Base-by-base conservation (phyloP, 1,140 invertebrate genomes). In the Mizuhopecten yessoensis region DNA sequence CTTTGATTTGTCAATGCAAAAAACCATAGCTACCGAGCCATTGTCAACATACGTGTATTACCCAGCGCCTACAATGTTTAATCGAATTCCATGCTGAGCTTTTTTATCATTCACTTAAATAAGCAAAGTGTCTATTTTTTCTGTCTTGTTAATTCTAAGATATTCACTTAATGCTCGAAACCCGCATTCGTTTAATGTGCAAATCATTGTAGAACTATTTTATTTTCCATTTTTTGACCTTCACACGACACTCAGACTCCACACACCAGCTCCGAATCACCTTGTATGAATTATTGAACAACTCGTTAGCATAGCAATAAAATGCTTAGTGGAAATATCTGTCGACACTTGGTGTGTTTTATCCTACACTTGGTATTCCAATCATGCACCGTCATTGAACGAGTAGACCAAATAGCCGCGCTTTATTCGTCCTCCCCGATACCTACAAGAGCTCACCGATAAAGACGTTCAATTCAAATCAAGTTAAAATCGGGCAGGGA, bases 121-220 rank as follows among this genome's bases (percentile, higher is more conserved):
- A 75, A 75, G 23, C 9, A 23, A 9, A 29, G n/a, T 75, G 57
- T 75, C 57, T n/a, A 75, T 75, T 75, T 75, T n/a, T 75, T 75
- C 57, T 75, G 29, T 75, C 57, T 75, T 75, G 57, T 75, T 75
- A 75, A 29, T 75, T 75, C 57, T 75, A 29, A 0, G n/a, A 75
- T 29, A 75, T n/a, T 29, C n/a, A 75, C 29, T 75, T 75, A 75
- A n/a, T 29, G n/a, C 23, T 29, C 3, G 57, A 75, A 75, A 75
- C 57, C 57, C 57, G 57, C n/a, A 75, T 75, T 75, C 57, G 57
- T 75, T 75, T 75, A 75, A 75, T 75, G n/a, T 75, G n/a, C 23
- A 75, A 75, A 75, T 75, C 57, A 75, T 75, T 75, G 57, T n/a
- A 75, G 57, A 75, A 75, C 57, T 75, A 75, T 75, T 75, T 75